Evolutionary conservation across 2,113 vertebrate genomes (phyloP).

Genomic region (Deroptyus accipitrinus): DNA sequence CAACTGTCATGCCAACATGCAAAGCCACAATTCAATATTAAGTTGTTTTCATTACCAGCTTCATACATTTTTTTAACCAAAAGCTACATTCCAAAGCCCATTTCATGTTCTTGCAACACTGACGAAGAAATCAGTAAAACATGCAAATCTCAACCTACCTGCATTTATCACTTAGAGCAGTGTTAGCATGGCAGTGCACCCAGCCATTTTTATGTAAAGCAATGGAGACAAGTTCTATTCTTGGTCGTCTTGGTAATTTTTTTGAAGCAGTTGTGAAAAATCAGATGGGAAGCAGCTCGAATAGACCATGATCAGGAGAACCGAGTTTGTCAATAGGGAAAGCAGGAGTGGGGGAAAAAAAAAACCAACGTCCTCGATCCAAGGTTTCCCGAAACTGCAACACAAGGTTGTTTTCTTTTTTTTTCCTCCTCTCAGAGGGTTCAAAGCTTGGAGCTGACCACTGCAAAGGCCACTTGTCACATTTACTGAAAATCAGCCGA

Average conservation of each 20-base stretch:
- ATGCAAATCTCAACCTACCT: slow-evolving; percentile 85
- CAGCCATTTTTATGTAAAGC: slow-evolving; percentile 75
- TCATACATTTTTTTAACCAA: slow-evolving; percentile 41
- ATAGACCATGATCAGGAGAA: slow-evolving; percentile 73
- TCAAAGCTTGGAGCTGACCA: slow-evolving; percentile 80
- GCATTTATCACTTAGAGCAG: slow-evolving; percentile 71
- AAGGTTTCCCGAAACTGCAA: slow-evolving; percentile 75
- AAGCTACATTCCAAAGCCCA: slow-evolving; percentile 56
- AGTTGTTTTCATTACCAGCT: slow-evolving; percentile 27
- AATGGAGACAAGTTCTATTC: slow-evolving; percentile 74
- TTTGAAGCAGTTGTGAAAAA: slow-evolving; percentile 75
- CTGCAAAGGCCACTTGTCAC: slow-evolving; percentile 82
- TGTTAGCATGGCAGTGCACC: slow-evolving; percentile 73
- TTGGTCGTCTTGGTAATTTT: slow-evolving; percentile 73
- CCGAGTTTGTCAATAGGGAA: slow-evolving; percentile 78
- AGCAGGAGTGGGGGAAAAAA: slow-evolving; percentile 61
- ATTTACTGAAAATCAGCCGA: slow-evolving; percentile 81
- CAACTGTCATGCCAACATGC: slow-evolving; percentile 4
- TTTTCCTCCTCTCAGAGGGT: slow-evolving; percentile 73
- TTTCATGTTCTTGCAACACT: slow-evolving; percentile 62
- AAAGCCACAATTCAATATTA: slow-evolving; percentile 40
- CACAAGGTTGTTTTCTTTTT: slow-evolving; percentile 48
- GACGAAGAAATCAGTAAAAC: slow-evolving; percentile 73
- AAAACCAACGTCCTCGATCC: slow-evolving; percentile 67
- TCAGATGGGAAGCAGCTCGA: slow-evolving; percentile 75